Conservation (phyloP, 2,113 vertebrate genomes). For the Gasterosteus aculeatus region DNA sequence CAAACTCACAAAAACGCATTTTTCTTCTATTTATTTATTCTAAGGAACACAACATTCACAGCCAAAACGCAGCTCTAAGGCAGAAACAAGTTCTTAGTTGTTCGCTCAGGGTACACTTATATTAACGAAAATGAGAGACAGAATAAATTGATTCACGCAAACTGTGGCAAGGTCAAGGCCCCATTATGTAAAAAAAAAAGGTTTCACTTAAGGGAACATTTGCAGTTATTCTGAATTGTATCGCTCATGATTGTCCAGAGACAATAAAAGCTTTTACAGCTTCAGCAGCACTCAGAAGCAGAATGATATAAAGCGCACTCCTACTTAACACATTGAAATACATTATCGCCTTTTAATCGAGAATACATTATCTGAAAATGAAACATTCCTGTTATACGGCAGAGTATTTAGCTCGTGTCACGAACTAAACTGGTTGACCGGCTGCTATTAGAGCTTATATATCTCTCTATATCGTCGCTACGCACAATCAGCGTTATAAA, state of each 20-base stretch:
- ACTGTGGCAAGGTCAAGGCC: not conserved
- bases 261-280: conserved; percentile 33
- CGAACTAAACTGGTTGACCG: not conserved
- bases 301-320: conserved; percentile 22
- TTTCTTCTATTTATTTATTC: not conserved
- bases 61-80: not conserved
- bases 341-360: conserved; percentile 37
- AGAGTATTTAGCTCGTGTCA: not conserved
- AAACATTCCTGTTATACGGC: conserved; percentile 3
- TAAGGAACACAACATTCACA: not conserved
- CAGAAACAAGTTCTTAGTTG: not conserved
- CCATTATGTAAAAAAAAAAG: not conserved
- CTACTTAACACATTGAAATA: conserved; percentile 9
- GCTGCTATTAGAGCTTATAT: not conserved
- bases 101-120: not conserved
- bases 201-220: not conserved
- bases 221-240: not conserved
- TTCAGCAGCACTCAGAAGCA: not conserved
- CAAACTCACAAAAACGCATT: not conserved
- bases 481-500: conserved; percentile 3
- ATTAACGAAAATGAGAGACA: not conserved
- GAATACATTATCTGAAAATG: conserved; percentile 16
- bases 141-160: not conserved
- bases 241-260: not conserved
- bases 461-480: not conserved